phyloP scores from a whole-genome alignment of 2,888 invertebrate genomes.

The Drosophila mulleri region DNA sequence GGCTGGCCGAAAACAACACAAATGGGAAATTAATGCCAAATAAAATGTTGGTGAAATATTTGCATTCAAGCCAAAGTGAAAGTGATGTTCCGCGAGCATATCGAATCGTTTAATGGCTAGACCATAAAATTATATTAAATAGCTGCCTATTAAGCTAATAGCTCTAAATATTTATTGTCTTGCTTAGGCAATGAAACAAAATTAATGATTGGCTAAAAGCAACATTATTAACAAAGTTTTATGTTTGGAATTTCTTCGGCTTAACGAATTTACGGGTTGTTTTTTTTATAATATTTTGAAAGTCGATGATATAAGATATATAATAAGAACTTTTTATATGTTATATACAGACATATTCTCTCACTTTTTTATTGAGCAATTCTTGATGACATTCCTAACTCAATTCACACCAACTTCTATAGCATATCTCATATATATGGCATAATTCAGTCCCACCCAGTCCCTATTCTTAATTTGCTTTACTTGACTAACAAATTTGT shows the following conservation, averaged over 20 bases:
- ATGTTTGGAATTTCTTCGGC: neutral
- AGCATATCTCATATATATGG: no score
- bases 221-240: neutral
- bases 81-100: slow-evolving; percentile 2
- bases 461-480: neutral
- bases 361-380: neutral
- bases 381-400: no score
- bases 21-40: neutral
- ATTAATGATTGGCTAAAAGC: neutral
- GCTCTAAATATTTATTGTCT: neutral
- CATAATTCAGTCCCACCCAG: no score
- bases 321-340: neutral
- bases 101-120: slow-evolving; percentile 1
- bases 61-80: slow-evolving; percentile 12
- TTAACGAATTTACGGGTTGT: neutral
- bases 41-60: slow-evolving; percentile 15
- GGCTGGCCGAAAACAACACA: neutral
- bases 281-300: neutral
- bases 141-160: slow-evolving; percentile 1
- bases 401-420: no score
- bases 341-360: neutral
- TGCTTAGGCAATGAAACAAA: neutral
- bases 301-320: neutral
- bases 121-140: slow-evolving; percentile 1
- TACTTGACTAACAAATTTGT: neutral